These are phyloP conservation scores for Montipora foliosa DNA, from an alignment of 64 coral and sea anemone genomes.

Conservation along the genomic window DNA sequence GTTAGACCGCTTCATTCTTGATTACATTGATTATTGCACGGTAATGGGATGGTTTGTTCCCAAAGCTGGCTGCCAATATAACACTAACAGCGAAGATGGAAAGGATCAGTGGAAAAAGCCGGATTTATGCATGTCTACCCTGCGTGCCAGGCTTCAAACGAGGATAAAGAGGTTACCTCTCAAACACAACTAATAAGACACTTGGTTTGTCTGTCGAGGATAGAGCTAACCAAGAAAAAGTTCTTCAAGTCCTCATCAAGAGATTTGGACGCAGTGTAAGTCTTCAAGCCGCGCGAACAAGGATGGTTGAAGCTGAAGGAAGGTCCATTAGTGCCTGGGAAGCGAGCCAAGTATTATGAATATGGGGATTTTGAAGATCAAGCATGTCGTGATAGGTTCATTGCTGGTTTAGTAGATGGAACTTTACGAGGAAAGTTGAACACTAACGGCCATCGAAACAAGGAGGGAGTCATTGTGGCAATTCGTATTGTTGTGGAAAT, in stretches of 20 bases:
- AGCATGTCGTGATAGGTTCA: conserved; percentile 48
- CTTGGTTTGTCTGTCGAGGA: conserved; percentile 19
- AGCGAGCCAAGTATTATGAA: conserved; percentile 35
- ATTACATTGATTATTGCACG: neutral
- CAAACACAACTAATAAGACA: neutral
- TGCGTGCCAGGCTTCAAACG: conserved; percentile 15
- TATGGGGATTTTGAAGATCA: conserved; percentile 51
- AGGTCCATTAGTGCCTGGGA: neutral
- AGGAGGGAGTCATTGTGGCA: conserved; percentile 16
- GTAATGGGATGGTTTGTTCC: conserved; percentile 5
- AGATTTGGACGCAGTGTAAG: conserved; percentile 22
- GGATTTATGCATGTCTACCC: conserved; percentile 18
- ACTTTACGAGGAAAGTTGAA: neutral
- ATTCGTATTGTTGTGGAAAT: conserved; percentile 1
- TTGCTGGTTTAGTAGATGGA: conserved; percentile 31
- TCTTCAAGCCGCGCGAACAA: conserved; percentile 5
- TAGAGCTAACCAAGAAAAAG: conserved; percentile 23
- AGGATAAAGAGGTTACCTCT: conserved; percentile 8
- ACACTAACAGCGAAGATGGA: neutral
- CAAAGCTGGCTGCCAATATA: conserved; percentile 15
- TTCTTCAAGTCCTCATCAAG: neutral
- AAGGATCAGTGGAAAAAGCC: neutral
- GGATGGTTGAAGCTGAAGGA: neutral
- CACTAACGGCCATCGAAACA: conserved; percentile 11
- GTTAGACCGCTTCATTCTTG: conserved; percentile 28